Evolutionary conservation across 2,797 vertebrate species (phyloP), one percentile per base, ranked within the genome.

Genomic region (Parotocinclus haroldoi): DNA sequence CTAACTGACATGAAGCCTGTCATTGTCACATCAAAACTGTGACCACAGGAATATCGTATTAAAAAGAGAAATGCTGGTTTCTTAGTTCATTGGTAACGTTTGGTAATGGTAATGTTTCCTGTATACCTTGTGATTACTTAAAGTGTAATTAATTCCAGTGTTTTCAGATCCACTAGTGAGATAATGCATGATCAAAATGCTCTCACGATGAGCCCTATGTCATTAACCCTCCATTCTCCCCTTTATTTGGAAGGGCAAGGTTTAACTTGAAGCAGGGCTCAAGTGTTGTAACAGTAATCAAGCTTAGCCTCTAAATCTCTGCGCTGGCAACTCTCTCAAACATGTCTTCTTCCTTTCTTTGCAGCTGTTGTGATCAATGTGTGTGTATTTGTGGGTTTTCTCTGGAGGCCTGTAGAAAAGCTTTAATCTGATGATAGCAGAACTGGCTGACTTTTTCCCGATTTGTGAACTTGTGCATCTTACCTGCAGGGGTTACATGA

Each of bases 271-370:
- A 78, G 71, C 79, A 82, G 79, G 80, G 83, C 82, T 4, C 53
- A 73, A 86, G 85, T 79, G 80, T 72, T 85, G 63, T 72, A 54
- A 76, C 63, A 76, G 78, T 84, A 73, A 63, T 70, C 69, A 79
- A 86, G 89, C 88, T 89, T 88, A 89, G 81, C 78, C 60, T 78
- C 75, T 88, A 89, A 27, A 89, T 88, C 86, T 85, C 78, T 86
- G 81, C 87, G 86, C 87, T 5, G 38, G 9, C 5, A 7, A 13
- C 5, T 12, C 12, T 48, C 45, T 48, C 45, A 7, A 6, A 10
- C 12, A 5, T 50, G 7, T 14, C 8, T 14, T 14, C 44, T 14
- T 49, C 16, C 14, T 49, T 16, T 50, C 13, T 50, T 8, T 59
- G 40, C 52, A 16, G 45, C 48, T 14, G 50, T 19, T 14, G 17